phyloP scores from a whole-genome alignment of 2,888 invertebrate species.

The Eristalinus aeneus region DNA sequence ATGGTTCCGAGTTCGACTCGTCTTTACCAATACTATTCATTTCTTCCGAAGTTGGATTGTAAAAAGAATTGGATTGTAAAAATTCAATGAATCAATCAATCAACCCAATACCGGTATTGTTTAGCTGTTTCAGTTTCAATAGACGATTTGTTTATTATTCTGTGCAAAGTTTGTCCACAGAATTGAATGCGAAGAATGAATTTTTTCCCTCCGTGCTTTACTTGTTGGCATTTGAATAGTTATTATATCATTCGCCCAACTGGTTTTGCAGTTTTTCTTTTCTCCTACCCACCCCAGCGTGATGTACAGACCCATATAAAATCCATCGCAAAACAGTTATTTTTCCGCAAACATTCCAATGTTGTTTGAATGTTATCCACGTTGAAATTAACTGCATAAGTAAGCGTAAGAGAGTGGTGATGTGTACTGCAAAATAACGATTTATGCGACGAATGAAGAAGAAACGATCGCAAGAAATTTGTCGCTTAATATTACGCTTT shows the following conservation, averaged over 20 bases:
- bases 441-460: slow-evolving; percentile 22
- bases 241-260: slow-evolving; percentile 65
- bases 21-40: too few species aligned
- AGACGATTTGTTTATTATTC: background rate
- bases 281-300: slow-evolving; percentile 50
- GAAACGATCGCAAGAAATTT: slow-evolving; percentile 10
- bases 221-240: slow-evolving; percentile 56
- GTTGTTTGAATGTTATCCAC: slow-evolving; percentile 47
- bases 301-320: slow-evolving; percentile 55
- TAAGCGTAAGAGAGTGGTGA: slow-evolving; percentile 17
- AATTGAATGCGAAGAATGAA: slow-evolving; percentile 19
- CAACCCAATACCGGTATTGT: background rate
- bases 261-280: slow-evolving; percentile 40
- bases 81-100: background rate
- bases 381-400: slow-evolving; percentile 35
- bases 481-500: slow-evolving; percentile 14
- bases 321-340: slow-evolving; percentile 75
- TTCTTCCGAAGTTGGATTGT: background rate
- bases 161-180: background rate
- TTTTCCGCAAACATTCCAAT: slow-evolving; percentile 71
- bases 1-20: too few species aligned
- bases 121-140: background rate
- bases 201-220: slow-evolving; percentile 35
- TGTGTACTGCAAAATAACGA: slow-evolving; percentile 31
- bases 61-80: background rate